Evolutionary conservation across 2,113 vertebrate species (phyloP).

Genomic region (cattle (Bos taurus)): DNA sequence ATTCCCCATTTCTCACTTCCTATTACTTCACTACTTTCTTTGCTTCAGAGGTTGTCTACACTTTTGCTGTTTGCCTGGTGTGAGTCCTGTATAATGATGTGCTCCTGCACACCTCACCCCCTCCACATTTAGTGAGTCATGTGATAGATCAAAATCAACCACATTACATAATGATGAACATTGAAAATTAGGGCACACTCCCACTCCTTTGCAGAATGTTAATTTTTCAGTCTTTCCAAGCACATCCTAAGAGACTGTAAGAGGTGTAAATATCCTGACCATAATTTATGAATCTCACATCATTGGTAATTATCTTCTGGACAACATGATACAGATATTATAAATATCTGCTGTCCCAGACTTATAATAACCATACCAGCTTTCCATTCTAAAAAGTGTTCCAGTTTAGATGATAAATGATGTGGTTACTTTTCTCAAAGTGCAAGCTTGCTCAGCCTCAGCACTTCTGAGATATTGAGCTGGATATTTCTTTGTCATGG

Average conservation of each 20-base stretch:
- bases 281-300: background rate
- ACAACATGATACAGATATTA: background rate
- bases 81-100: background rate
- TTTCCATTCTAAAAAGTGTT: background rate
- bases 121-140: background rate
- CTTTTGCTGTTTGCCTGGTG: background rate
- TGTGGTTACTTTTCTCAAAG: background rate
- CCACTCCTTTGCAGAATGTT: background rate
- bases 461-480: background rate
- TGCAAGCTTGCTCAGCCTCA: background rate
- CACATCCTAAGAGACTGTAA: background rate
- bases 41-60: background rate
- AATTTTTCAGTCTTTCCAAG: background rate
- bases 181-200: background rate
- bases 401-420: background rate
- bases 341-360: background rate
- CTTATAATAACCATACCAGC: background rate
- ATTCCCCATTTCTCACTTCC: background rate
- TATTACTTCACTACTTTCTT: background rate
- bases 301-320: background rate
- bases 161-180: background rate
- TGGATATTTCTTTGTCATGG: background rate
- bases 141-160: background rate
- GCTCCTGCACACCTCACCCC: background rate
- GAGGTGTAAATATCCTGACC: background rate